phyloP scores from a whole-genome alignment of 2,888 invertebrate species.

The Gasteruption jaculator region DNA sequence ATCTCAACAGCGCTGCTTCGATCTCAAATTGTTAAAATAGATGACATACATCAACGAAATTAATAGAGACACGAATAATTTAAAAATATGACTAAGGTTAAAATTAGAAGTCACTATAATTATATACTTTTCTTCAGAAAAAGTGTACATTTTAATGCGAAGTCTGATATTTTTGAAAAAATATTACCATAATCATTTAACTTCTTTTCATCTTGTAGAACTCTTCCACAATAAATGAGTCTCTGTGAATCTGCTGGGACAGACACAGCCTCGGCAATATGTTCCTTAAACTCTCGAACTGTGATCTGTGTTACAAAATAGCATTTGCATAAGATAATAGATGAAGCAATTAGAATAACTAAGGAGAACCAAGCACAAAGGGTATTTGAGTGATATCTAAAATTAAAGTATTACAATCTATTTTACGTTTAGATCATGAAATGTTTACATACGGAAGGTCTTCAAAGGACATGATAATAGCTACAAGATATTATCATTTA shows the following conservation, averaged over 20 bases:
- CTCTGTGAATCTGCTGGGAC: conserved; percentile 81
- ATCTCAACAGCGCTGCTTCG: no score
- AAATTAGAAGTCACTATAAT: conserved; percentile 5
- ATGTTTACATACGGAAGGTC: no score
- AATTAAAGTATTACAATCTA: no score
- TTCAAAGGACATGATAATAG: no score
- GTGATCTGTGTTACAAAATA: conserved; percentile 60
- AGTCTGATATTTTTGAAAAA: conserved; percentile 23
- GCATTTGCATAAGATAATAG: conserved; percentile 2
- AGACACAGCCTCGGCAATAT: conserved; percentile 71
- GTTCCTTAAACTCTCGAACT: conserved; percentile 75
- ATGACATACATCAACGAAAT: no score
- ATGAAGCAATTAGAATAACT: conserved; percentile 4
- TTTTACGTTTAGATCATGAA: no score
- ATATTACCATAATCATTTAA: conserved; percentile 76
- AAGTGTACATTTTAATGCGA: not conserved
- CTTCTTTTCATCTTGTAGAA: conserved; percentile 81
- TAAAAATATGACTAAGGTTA: conserved; percentile 13
- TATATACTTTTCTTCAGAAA: not conserved
- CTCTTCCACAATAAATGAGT: conserved; percentile 91
- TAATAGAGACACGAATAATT: no score
- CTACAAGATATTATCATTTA: no score
- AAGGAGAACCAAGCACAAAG: no score
- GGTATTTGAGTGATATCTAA: no score
- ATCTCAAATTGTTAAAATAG: no score